Percentiles rank a stretch among this genome's conserved stretches.
phyloP scores from a whole-genome alignment of 2,113 vertebrate species.

The Fukomys damarensis region DNA sequence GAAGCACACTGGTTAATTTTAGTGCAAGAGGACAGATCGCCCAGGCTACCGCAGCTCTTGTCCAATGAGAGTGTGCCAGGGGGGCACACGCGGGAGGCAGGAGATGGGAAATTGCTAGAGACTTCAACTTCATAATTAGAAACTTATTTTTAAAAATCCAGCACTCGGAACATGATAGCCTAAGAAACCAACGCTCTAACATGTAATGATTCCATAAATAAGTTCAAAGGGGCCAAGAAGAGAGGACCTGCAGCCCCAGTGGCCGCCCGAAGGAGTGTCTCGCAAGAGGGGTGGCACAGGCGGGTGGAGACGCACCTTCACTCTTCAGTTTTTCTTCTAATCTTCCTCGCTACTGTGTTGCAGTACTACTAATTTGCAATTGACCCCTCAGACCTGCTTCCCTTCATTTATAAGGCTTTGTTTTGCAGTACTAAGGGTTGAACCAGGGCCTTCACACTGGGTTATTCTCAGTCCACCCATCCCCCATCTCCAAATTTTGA shows the following conservation, averaged over 20 bases:
- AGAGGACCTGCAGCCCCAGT: neutral
- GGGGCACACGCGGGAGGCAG: neutral
- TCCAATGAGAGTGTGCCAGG: too few relatives aligned
- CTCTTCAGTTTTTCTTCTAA: neutral
- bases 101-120: neutral
- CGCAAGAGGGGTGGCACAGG: accelerated
- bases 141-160: neutral
- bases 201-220: neutral
- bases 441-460: neutral
- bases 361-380: neutral
- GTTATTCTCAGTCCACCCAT: neutral
- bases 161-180: neutral
- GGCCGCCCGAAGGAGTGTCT: neutral
- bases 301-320: accelerated
- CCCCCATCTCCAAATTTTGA: neutral
- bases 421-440: neutral
- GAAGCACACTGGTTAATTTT: neutral
- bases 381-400: neutral
- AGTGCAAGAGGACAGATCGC: too few relatives aligned
- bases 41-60: accelerated
- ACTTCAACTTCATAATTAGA: neutral
- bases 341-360: neutral
- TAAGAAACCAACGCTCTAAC: neutral
- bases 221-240: neutral
- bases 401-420: constrained; percentile 3